A percentile compares a stretch with the other conserved stretches of the same genome.
Evolutionary conservation across 2,888 invertebrate genomes (phyloP).

Genomic region (Monopis laevigella): DNA sequence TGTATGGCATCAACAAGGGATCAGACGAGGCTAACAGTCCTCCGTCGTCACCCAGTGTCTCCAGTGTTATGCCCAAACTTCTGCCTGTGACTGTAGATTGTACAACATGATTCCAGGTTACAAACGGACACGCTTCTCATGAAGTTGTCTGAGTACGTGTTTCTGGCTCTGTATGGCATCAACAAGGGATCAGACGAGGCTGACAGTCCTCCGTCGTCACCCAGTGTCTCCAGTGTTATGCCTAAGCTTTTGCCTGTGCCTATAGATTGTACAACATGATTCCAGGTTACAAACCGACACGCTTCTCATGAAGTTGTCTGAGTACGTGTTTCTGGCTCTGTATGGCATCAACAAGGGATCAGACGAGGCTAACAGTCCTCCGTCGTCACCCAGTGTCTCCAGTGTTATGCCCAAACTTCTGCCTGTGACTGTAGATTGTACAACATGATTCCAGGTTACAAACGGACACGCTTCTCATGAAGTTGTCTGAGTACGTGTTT

Average conservation of each 20-base stretch:
- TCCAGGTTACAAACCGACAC: slow-evolving; percentile 58
- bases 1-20: slow-evolving; percentile 45
- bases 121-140: slow-evolving; percentile 56
- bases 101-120: no score
- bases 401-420: slow-evolving; percentile 30
- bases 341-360: slow-evolving; percentile 39
- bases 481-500: slow-evolving; percentile 63
- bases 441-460: slow-evolving; percentile 54
- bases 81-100: no score
- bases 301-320: slow-evolving; percentile 56
- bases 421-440: slow-evolving; percentile 46
- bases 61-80: no score
- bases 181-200: slow-evolving; percentile 19
- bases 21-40: background rate
- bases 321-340: slow-evolving; percentile 61
- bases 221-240: no score
- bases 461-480: slow-evolving; percentile 53
- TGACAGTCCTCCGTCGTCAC: no score
- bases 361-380: no score
- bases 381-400: slow-evolving; percentile 21
- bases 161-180: slow-evolving; percentile 57
- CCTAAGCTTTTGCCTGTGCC: no score
- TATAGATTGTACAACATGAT: no score
- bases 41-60: no score
- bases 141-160: slow-evolving; percentile 62